phyloP scores from a whole-genome alignment of 2,113 vertebrate species.

The Mobula hypostoma region DNA sequence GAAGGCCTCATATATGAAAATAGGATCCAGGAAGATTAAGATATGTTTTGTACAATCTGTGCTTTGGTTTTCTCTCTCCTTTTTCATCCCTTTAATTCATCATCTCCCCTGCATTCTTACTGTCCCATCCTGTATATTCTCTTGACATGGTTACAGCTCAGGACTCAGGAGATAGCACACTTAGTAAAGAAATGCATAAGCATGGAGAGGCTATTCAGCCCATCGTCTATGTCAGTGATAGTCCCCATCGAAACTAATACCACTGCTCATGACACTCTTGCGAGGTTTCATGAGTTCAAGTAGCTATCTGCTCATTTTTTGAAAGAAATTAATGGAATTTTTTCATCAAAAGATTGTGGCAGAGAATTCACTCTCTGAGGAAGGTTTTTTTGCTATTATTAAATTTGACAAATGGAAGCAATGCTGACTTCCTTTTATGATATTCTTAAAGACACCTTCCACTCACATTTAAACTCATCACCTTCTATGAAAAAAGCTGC shows the following conservation, averaged over 20 bases:
- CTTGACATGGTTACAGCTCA: neutral
- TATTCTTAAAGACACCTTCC: neutral
- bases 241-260: neutral
- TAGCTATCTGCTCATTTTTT: neutral
- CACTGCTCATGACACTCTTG: neutral
- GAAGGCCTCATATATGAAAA: neutral
- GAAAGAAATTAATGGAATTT: neutral
- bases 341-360: slow-evolving; percentile 12
- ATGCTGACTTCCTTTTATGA: neutral
- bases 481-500: neutral
- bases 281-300: neutral
- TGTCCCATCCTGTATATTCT: neutral
- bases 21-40: neutral
- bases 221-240: neutral
- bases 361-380: neutral
- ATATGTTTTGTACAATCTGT: neutral
- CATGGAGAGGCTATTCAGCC: neutral
- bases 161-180: neutral
- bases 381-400: neutral
- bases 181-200: neutral
- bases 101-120: neutral
- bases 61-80: neutral
- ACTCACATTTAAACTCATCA: neutral
- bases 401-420: neutral
- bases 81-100: neutral